Evolutionary conservation across 1,140 invertebrate genomes (phyloP).

Genomic region (Helicoverpa armigera): DNA sequence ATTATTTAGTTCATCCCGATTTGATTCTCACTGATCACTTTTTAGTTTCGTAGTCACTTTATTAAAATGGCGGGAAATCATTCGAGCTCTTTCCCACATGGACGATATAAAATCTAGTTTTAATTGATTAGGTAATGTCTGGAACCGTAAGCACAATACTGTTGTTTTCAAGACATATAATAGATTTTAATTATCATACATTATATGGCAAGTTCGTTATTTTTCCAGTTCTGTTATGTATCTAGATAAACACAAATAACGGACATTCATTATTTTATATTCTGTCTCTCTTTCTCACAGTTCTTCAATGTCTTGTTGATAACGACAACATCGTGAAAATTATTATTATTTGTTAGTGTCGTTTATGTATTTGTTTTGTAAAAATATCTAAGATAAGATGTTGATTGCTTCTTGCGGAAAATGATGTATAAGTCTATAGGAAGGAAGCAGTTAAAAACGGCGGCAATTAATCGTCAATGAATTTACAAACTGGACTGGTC

Average conservation of each 20-base stretch:
- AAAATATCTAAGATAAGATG: constrained; percentile 40
- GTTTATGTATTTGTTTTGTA: constrained; percentile 47
- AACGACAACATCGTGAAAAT: constrained; percentile 61
- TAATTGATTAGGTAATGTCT: constrained; percentile 49
- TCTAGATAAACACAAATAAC: constrained; percentile 59
- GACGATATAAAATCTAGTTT: neutral
- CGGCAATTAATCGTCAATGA: constrained; percentile 74
- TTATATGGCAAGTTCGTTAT: neutral
- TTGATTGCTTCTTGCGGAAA: constrained; percentile 30
- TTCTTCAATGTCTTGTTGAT: constrained; percentile 56
- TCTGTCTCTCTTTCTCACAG: constrained; percentile 64
- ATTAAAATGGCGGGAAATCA: constrained; percentile 79
- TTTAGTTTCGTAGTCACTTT: constrained; percentile 18
- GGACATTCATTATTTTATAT: constrained; percentile 71
- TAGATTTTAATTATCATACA: neutral
- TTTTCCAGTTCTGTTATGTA: neutral
- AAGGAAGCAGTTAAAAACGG: constrained; percentile 61
- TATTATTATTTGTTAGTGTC: constrained; percentile 54
- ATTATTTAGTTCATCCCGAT: neutral
- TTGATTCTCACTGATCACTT: neutral
- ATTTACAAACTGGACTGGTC: constrained; percentile 49
- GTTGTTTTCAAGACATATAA: neutral
- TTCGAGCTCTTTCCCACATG: constrained; percentile 50
- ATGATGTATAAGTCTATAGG: neutral
- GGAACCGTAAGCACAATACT: neutral